Evolutionary conservation across 2,113 vertebrate species (phyloP).

Genomic region (Macrotus californicus): DNA sequence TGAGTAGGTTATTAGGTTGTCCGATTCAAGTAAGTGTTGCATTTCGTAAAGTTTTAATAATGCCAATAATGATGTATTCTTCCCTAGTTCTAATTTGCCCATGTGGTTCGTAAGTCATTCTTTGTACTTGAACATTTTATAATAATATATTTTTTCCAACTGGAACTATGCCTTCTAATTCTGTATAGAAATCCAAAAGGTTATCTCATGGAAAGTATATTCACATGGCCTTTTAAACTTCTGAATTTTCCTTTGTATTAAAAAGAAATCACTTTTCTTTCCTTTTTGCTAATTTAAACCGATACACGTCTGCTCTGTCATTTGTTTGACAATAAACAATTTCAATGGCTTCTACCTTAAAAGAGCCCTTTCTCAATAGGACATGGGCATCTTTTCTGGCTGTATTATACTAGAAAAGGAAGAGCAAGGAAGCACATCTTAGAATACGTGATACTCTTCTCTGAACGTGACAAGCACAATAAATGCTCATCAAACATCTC

Average conservation of each 20-base stretch:
- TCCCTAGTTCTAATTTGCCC: background rate
- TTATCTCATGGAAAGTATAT: background rate
- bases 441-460: slow-evolving; percentile 48
- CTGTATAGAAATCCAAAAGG: background rate
- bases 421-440: slow-evolving; percentile 48
- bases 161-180: background rate
- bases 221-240: background rate
- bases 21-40: background rate
- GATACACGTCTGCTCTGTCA: background rate
- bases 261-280: background rate
- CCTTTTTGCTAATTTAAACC: background rate
- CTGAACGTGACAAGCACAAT: background rate
- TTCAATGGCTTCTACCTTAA: background rate
- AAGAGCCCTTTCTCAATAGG: slow-evolving; percentile 6
- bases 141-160: background rate
- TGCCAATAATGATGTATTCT: background rate
- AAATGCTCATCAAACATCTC: background rate
- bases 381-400: slow-evolving; percentile 34
- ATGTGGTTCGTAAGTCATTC: background rate
- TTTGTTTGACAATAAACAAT: slow-evolving; percentile 13
- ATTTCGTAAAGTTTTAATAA: background rate
- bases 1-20: background rate
- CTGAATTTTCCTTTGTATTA: background rate
- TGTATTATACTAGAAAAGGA: slow-evolving; percentile 6
- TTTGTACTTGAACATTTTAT: slow-evolving; percentile 5